phyloP scores from a whole-genome alignment of 2,113 vertebrate genomes.

The Lagenorhynchus albirostris region DNA sequence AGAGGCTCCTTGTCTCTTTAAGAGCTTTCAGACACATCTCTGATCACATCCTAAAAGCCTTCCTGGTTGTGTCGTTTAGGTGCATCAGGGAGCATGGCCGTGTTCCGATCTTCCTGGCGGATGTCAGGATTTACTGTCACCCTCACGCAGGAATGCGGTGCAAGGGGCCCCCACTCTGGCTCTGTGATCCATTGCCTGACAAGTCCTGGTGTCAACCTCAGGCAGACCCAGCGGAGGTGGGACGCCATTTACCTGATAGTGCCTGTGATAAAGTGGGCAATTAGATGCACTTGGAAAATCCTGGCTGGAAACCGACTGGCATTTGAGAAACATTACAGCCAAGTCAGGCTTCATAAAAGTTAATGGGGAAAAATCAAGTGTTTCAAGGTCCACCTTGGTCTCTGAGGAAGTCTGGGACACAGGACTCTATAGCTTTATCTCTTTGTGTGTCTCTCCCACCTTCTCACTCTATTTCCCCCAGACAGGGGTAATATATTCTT shows the following conservation, averaged over 20 bases:
- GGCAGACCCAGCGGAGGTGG: conserved; percentile 28
- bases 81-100: conserved; percentile 55
- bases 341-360: conserved; percentile 50
- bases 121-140: conserved; percentile 67
- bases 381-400: neutral
- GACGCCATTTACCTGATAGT: conserved; percentile 63
- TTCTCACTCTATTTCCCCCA: neutral
- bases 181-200: conserved; percentile 72
- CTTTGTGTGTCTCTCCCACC: neutral
- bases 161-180: neutral
- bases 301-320: conserved; percentile 49
- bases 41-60: conserved; percentile 63
- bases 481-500: neutral
- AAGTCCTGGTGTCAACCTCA: conserved; percentile 63
- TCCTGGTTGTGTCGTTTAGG: conserved; percentile 36
- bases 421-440: neutral
- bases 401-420: neutral
- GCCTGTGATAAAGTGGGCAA: conserved; percentile 70
- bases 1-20: conserved; percentile 65
- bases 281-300: conserved; percentile 71
- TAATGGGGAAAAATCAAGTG: conserved; percentile 35
- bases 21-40: conserved; percentile 57
- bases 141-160: conserved; percentile 47
- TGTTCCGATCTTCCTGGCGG: conserved; percentile 59
- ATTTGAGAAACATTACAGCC: conserved; percentile 39